Base-by-base conservation (phyloP, 2,888 invertebrate species). In the Criorhina ranunculi region DNA sequence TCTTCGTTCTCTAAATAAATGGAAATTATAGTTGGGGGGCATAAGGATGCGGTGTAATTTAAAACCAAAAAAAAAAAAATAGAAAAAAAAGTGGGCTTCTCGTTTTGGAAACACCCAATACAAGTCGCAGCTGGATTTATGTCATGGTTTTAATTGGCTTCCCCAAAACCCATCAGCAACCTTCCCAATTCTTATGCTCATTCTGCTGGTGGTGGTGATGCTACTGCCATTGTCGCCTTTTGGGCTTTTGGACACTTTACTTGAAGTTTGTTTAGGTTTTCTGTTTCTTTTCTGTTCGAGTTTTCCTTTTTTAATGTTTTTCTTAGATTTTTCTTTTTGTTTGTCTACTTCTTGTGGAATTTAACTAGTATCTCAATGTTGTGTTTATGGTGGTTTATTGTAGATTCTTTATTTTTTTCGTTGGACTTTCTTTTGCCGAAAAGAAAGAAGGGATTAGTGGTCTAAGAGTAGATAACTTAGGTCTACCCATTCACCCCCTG, bases 51-150 rank as follows among this genome's bases (percentile, higher is more conserved):
- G 85, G 80, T 64, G 70, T 75, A 80, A 85, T 85, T 85, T 70
- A 80, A 80, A 85, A 57, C 42, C 55, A 64, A 69, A 44, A 55
- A 37, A 64, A 66, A 44, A 51, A 19, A 42, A 42, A 46, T 29
- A 53, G 49, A 46, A 59, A 44, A 57, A 37, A 46, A 73, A 62
- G 87, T 87, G 88, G 87, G 87, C 88, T 89, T 88, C 89, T 87
- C 88, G 55, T 72, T 70, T 77, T 87, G 90, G 90, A 91, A 91
- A 91, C 91, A 91, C 91, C 91, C 91, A 91, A 90, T 91, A 90
- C 90, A 90, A 91, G 91, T 90, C 90, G 89, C 90, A 90, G 90
- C 90, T 90, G 90, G 90, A 91, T 91, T 91, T 91, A 91, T 91
- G 90, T 89, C 90, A 89, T 89, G 89, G 88, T 90, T 91, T 91